Evolutionary conservation across 1,140 invertebrate species (phyloP), one percentile per base, ranked within the genome.

Genomic region (Heliconius himera): DNA sequence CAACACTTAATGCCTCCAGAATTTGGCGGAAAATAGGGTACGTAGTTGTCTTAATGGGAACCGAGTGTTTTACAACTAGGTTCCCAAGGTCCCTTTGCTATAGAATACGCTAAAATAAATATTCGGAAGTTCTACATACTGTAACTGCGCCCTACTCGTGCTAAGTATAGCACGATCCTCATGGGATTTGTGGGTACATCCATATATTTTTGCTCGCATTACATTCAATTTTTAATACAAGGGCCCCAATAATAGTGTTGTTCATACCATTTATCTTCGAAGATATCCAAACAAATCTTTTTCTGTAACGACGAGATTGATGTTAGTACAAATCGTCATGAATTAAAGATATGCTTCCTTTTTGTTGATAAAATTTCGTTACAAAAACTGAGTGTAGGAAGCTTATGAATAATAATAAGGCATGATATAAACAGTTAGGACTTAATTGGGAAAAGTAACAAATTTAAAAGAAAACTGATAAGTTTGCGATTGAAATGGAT

Each of bases 151-250:
- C 60, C 60, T 5, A 0, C 26, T 22, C 60, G 22, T 13, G 13
- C 60, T 51, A 22, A 29, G 8, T 54, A 73, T 76, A 80, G 73
- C 41, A 46, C 41, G 41, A 46, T 46, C 13, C 79, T 74, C 82
- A 54, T 66, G 76, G 78, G 81, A 81, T 82, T 84, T 79, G 77
- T 80, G 77, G 81, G 81, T 74, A 84, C 81, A 81, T 71, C 85
- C 80, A 84, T 88, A 87, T 83, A 84, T 87, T 86, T 81, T 76
- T 79, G 76, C 75, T 75, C 81, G 73, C 82, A 73, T 84, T 83
- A 86, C 81, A 88, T 87, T 84, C 78, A 89, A 90, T 82, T 89
- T 90, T 89, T 85, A 89, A 84, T 73, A 85, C 74, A 71, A 82
- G 77, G 82, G 74, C 79, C 76, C 76, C 82, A 83, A 84, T 88